Evolutionary conservation across 2,797 vertebrate genomes (phyloP).

Genomic region (Eospalax fontanierii): DNA sequence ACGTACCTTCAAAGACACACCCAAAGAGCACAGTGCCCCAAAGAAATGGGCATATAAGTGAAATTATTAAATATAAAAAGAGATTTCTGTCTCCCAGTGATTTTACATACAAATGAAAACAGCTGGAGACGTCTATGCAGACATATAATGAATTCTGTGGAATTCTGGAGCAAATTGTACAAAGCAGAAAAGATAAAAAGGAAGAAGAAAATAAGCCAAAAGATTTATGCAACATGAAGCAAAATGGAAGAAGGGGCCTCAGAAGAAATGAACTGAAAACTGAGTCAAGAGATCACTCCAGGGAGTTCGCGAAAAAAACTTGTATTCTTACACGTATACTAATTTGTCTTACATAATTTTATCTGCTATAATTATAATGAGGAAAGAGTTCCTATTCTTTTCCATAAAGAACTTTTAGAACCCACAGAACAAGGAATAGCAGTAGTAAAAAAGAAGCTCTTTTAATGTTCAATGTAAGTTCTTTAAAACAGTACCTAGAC

Average conservation of each 20-base stretch:
- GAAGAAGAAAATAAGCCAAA: not conserved
- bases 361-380: not conserved
- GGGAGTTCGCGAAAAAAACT: not conserved
- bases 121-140: not conserved
- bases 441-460: not conserved
- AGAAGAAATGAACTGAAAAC: not conserved
- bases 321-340: not conserved
- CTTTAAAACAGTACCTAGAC: not conserved
- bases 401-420: conserved; percentile 16
- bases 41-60: not conserved
- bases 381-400: not conserved
- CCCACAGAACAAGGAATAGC: not conserved
- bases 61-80: not conserved
- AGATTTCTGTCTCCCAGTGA: not conserved
- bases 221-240: not conserved
- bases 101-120: conserved; percentile 31
- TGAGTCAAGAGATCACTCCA: not conserved
- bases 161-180: not conserved
- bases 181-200: not conserved
- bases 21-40: not conserved
- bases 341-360: conserved; percentile 48
- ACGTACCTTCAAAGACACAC: not conserved
- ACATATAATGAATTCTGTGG: not conserved
- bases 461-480: not conserved
- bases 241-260: not conserved